Evolutionary conservation across 2,113 vertebrate species (phyloP).

Genomic region (Corythaeola cristata): DNA sequence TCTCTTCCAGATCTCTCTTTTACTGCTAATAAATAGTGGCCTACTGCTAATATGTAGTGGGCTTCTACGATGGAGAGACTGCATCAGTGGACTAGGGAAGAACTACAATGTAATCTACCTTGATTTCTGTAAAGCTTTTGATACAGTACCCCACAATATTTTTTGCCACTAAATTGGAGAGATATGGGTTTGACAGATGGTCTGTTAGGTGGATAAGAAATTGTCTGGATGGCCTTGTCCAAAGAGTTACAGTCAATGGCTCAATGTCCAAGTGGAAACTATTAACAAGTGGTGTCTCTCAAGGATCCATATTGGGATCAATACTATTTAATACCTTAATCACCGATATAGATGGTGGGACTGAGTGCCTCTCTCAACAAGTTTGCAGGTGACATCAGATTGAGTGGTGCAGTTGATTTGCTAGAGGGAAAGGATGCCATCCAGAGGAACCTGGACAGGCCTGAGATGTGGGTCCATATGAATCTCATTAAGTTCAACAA

Average conservation of each 20-base stretch:
- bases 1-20: background rate
- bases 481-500: background rate
- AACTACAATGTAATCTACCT: background rate
- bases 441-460: background rate
- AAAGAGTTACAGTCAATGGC: background rate
- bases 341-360: background rate
- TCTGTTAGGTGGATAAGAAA: background rate
- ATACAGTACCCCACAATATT: background rate
- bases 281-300: background rate
- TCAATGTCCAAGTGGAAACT: background rate
- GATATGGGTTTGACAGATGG: background rate
- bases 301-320: background rate
- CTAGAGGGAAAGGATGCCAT: background rate
- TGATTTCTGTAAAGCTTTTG: background rate
- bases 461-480: background rate
- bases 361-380: background rate
- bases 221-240: background rate
- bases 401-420: background rate
- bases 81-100: background rate
- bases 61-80: background rate
- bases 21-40: background rate
- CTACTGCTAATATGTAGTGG: background rate
- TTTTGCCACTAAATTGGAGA: background rate
- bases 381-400: background rate
- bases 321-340: background rate